Base-by-base conservation (phyloP, 2,113 vertebrate species). In the Naja naja region DNA sequence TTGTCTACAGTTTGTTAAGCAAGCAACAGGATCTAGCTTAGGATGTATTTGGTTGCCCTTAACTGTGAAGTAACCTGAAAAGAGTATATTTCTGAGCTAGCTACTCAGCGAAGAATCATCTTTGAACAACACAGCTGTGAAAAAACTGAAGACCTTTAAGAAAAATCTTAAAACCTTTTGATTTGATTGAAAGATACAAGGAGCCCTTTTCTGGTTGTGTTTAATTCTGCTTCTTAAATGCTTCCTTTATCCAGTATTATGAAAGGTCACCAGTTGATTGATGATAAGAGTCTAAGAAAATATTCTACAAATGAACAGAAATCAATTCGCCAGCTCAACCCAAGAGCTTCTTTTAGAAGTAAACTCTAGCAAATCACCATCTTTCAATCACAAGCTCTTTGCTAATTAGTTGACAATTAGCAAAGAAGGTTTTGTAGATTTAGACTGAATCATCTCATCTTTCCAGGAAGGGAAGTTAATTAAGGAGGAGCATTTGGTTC, bases 1-100 rank as follows among this genome's bases (percentile, higher is more conserved):
- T 93, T 93, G 95, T 90, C 81, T 89, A 91, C 55, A 91, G 0
- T 0, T 87, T 0, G 3, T 90, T 88, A 94, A 94, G 60, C 91
- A 58, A 81, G 55, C 30, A 95, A 60, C 69, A 93, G 95, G 88
- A 49, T 85, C 86, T 92, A 94, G 94, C 90, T 94, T 74, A 95
- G 95, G 74, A 94, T 89, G 69, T 94, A 89, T 92, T 96, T 93
- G 52, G 4, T 3, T n/a, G 27, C 90, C 55, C 92, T 95, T 87
- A 93, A 95, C 90, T 89, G 92, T 95, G 55, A 54, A 69, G 87
- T n/a, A n/a, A 95, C 95, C 54, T 49, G 87, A 60, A 91, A 92
- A 95, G 94, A 85, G 5, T 8, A 74, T 81, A 93, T 94, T 92
- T 58, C 52, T 14, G n/a, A 94, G 92, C 91, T 93, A 95, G 91